These are phyloP conservation scores for Gryon sp. DNA, from an alignment of 1,140 invertebrate genomes.

Conservation along the genomic window DNA sequence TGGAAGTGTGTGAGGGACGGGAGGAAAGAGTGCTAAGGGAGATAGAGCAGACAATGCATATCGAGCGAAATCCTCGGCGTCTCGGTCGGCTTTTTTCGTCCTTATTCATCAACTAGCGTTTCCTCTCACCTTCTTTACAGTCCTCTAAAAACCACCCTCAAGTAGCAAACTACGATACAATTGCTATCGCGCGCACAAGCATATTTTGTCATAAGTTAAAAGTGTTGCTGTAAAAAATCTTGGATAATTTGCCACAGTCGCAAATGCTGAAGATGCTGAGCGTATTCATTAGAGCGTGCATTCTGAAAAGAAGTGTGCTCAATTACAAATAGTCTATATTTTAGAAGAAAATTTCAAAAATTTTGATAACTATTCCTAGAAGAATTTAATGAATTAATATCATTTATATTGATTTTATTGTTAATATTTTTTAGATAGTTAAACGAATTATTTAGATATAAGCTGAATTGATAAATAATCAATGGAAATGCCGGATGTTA, in stretches of 20 bases:
- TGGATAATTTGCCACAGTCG: conserved; percentile 18
- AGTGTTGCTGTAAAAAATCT: conserved; percentile 31
- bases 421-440: no score
- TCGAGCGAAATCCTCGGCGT: conserved; percentile 45
- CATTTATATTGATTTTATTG: no score
- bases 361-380: no score
- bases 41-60: conserved; percentile 65
- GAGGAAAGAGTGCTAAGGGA: conserved; percentile 40
- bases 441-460: no score
- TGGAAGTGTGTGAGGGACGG: background rate
- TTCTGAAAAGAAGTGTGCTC: no score
- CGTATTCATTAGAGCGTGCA: no score
- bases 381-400: no score
- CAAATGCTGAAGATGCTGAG: conserved; percentile 10
- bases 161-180: conserved; percentile 44
- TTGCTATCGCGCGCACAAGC: conserved; percentile 19
- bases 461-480: no score
- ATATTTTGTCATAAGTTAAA: conserved; percentile 18
- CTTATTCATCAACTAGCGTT: conserved; percentile 17
- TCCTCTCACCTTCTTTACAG: conserved; percentile 24
- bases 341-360: no score
- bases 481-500: no score
- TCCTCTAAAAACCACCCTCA: conserved; percentile 41
- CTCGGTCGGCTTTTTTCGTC: conserved; percentile 35
- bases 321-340: no score